A percentile compares a stretch with the other conserved stretches of the same genome.
phyloP scores from a whole-genome alignment of 2,888 invertebrate species.

The Machimus rusticus region DNA sequence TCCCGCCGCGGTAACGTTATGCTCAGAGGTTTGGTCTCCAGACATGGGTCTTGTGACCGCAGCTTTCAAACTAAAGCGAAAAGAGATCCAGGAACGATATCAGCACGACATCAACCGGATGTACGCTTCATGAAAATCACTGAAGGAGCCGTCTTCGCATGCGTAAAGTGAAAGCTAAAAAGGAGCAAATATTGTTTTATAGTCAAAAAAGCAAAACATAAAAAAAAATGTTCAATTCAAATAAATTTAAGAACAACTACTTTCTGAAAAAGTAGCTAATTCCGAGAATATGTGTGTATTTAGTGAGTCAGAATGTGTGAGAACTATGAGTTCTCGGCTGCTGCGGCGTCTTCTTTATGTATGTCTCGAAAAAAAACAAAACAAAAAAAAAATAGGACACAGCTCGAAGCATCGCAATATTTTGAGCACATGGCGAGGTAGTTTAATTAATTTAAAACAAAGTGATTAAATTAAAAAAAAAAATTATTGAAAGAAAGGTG shows the following conservation, averaged over 20 bases:
- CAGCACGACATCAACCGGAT: conserved; percentile 91
- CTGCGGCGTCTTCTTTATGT: not conserved
- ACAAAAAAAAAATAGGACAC: not conserved
- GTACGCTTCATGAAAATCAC: conserved; percentile 85
- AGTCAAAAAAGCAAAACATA: not conserved
- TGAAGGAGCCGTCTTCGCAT: conserved; percentile 1
- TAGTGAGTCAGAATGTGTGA: not conserved
- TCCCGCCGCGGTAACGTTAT: conserved; percentile 86
- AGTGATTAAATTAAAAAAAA: conserved; percentile 16
- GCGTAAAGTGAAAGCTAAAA: conserved; percentile 15
- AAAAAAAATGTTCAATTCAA: conserved; percentile 7
- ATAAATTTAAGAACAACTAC: conserved; percentile 37
- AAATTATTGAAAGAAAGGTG: not conserved
- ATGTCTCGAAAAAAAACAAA: not conserved
- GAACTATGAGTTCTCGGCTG: not conserved
- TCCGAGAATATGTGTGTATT: conserved; percentile 25
- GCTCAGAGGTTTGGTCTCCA: conserved; percentile 95
- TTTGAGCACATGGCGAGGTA: conserved; percentile 30
- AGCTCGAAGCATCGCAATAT: not conserved
- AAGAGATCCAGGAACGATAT: conserved; percentile 94
- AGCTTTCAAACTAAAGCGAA: conserved; percentile 96
- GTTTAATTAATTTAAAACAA: conserved; percentile 34
- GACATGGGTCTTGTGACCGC: conserved; percentile 97
- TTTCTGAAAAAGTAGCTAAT: conserved; percentile 25
- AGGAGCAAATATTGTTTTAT: conserved; percentile 24